Conservation (phyloP, 1,140 invertebrate species). For the Drosophila sucinea region DNA sequence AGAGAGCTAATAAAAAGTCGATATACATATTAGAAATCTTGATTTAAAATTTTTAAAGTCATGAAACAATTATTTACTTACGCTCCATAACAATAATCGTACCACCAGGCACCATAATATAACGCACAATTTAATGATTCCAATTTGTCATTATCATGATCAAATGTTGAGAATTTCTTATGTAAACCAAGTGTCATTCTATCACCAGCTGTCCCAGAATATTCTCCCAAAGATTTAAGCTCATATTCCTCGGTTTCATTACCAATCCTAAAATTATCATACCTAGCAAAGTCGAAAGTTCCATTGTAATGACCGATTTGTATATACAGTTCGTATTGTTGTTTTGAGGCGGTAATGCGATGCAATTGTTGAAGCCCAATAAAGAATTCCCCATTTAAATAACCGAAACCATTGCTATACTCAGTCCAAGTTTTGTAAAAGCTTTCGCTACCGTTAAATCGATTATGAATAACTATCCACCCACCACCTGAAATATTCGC, state of each 20-base stretch:
- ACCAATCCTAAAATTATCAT: constrained; percentile 39
- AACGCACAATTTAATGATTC: constrained; percentile 23
- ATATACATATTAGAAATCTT: neutral
- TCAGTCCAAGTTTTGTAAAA: constrained; percentile 86
- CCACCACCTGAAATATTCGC: constrained; percentile 63
- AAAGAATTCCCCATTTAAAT: constrained; percentile 86
- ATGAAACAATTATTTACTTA: neutral
- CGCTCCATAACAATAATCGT: neutral
- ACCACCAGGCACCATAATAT: constrained; percentile 43
- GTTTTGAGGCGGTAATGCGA: constrained; percentile 27
- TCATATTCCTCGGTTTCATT: constrained; percentile 24
- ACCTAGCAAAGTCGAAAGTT: constrained; percentile 28
- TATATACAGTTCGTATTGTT: constrained; percentile 35
- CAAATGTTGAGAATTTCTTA: constrained; percentile 32
- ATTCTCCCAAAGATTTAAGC: constrained; percentile 23
- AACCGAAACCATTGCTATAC: constrained; percentile 86
- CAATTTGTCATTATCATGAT: neutral
- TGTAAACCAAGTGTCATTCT: neutral
- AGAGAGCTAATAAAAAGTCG: constrained; percentile 12
- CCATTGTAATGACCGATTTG: constrained; percentile 19
- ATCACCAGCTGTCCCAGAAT: constrained; percentile 17
- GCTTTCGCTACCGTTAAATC: constrained; percentile 85
- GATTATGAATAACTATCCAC: constrained; percentile 86
- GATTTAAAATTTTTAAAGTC: neutral
- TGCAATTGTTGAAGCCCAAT: constrained; percentile 85